phyloP scores from a whole-genome alignment of 2,888 invertebrate genomes.

The Acanthosepion pharaonis region DNA sequence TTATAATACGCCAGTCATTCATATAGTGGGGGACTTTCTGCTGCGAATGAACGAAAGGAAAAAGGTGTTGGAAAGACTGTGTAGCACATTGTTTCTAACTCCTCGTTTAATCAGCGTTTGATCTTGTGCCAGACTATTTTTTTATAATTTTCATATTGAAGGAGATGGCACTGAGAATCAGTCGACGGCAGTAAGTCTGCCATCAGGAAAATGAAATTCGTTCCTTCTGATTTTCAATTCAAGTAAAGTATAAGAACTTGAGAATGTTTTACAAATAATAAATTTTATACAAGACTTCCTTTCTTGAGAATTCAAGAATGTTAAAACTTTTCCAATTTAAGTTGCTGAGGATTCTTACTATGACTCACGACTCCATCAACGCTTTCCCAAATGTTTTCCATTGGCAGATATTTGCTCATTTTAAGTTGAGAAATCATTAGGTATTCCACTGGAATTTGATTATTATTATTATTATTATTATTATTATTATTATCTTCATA shows the following conservation, averaged over 20 bases:
- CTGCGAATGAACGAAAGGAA: too few species aligned
- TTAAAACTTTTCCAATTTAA: background rate
- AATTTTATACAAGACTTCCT: background rate
- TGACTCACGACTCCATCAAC: background rate
- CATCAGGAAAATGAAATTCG: background rate
- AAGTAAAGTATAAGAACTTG: background rate
- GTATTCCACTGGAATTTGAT: too few species aligned
- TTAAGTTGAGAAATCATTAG: too few species aligned
- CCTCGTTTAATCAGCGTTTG: background rate
- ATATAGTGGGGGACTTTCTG: too few species aligned
- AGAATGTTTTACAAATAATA: background rate
- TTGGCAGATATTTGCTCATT: background rate
- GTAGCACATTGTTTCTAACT: too few species aligned
- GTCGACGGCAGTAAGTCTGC: background rate
- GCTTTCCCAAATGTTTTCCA: background rate
- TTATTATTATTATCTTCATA: too few species aligned
- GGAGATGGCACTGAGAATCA: background rate
- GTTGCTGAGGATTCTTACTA: background rate
- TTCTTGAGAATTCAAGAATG: too few species aligned
- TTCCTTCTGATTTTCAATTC: background rate
- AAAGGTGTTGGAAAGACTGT: too few species aligned
- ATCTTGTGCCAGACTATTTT: background rate
- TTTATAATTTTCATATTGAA: background rate
- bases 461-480: too few species aligned
- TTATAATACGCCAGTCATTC: too few species aligned